A percentile compares a stretch with the other conserved stretches of the same genome.
Conservation (phyloP, 1,140 invertebrate species). For the Heliconius melpomene region DNA sequence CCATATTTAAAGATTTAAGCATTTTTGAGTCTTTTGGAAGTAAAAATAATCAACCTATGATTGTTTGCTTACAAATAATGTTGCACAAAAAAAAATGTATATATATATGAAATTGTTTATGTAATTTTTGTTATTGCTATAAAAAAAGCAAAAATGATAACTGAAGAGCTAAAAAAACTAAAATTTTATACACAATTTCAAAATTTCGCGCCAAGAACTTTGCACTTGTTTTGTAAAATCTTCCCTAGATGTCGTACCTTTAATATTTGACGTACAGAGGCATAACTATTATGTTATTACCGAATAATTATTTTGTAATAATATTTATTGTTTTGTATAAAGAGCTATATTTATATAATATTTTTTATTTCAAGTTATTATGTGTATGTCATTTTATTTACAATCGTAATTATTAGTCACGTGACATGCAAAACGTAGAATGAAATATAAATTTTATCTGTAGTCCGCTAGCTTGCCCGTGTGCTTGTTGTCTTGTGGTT, state of each 20-base stretch:
- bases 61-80: too few relatives aligned
- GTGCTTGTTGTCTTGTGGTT: constrained; percentile 63
- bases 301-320: too few relatives aligned
- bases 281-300: too few relatives aligned
- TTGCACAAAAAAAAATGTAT: too few relatives aligned
- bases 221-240: neutral
- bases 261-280: neutral
- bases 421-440: neutral
- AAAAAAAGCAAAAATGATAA: neutral
- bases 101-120: too few relatives aligned
- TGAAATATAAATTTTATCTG: constrained; percentile 35
- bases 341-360: too few relatives aligned
- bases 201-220: neutral
- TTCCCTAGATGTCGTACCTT: neutral
- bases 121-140: too few relatives aligned
- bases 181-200: neutral
- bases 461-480: constrained; percentile 53
- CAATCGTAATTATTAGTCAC: neutral
- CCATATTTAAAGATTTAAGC: too few relatives aligned
- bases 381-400: neutral
- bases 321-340: too few relatives aligned
- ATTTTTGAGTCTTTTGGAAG: too few relatives aligned
- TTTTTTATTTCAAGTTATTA: neutral
- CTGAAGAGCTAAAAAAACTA: neutral
- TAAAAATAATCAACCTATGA: too few relatives aligned